Conservation (phyloP, 2,113 vertebrate genomes). For the Stictonetta naevosa region DNA sequence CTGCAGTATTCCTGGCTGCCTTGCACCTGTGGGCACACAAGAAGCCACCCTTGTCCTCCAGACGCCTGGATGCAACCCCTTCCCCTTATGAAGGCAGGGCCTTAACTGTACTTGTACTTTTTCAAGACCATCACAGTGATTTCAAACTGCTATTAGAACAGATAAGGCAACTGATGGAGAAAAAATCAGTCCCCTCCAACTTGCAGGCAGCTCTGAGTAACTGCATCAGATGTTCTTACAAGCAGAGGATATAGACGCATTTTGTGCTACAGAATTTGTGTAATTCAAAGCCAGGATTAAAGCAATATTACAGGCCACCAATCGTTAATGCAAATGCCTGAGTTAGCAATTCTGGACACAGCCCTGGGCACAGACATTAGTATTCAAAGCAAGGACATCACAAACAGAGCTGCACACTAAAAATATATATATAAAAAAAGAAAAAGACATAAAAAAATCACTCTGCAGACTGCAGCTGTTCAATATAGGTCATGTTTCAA, state of each 20-base stretch:
- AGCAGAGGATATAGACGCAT: not conserved
- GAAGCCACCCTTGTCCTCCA: not conserved
- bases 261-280: slow-evolving; percentile 11
- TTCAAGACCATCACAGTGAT: not conserved
- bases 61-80: not conserved
- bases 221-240: not conserved
- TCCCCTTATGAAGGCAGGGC: not conserved
- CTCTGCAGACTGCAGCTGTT: not conserved
- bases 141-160: not conserved
- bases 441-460: not conserved
- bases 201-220: not conserved
- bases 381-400: slow-evolving; percentile 49
- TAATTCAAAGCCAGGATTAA: slow-evolving; percentile 52
- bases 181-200: not conserved
- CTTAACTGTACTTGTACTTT: not conserved
- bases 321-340: slow-evolving; percentile 58
- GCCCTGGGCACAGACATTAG: slow-evolving; percentile 25
- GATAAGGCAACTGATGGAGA: not conserved
- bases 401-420: slow-evolving; percentile 36
- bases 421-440: not conserved
- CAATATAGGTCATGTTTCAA: slow-evolving; percentile 56
- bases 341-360: slow-evolving; percentile 42
- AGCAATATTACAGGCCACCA: slow-evolving; percentile 1
- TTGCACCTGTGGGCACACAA: not conserved
- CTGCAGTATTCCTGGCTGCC: not conserved